Conservation (phyloP, 2,888 invertebrate genomes). For the Pecten maximus region DNA sequence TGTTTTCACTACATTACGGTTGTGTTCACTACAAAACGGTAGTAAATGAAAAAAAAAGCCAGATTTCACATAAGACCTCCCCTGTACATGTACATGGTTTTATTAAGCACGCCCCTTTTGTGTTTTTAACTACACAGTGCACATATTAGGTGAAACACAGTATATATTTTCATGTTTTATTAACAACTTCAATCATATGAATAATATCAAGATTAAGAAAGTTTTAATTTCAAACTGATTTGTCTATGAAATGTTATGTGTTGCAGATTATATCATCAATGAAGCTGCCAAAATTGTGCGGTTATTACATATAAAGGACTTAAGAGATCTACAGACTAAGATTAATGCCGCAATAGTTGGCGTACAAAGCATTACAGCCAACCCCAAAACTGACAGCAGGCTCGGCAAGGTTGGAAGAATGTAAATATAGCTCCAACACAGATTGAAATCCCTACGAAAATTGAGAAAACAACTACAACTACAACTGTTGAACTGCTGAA, state of each 20-base stretch:
- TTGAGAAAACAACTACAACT: neutral
- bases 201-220: too few species aligned
- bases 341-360: slow-evolving; percentile 97
- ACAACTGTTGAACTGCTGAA: neutral
- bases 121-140: too few species aligned
- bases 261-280: slow-evolving; percentile 80
- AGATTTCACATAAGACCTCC: too few species aligned
- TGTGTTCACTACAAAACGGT: too few species aligned
- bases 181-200: too few species aligned
- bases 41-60: too few species aligned
- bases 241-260: neutral
- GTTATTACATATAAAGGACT: slow-evolving; percentile 91
- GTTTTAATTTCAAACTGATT: too few species aligned
- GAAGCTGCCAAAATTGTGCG: slow-evolving; percentile 88
- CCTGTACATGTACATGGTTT: too few species aligned
- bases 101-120: too few species aligned
- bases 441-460: neutral
- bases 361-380: slow-evolving; percentile 95
- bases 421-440: neutral
- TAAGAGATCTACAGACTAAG: slow-evolving; percentile 93
- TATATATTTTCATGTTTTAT: too few species aligned
- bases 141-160: too few species aligned
- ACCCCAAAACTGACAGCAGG: slow-evolving; percentile 97
- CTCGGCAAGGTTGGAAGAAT: slow-evolving; percentile 93
- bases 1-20: too few species aligned